Conservation (phyloP, 2,888 invertebrate genomes). For the Sesia bembeciformis region DNA sequence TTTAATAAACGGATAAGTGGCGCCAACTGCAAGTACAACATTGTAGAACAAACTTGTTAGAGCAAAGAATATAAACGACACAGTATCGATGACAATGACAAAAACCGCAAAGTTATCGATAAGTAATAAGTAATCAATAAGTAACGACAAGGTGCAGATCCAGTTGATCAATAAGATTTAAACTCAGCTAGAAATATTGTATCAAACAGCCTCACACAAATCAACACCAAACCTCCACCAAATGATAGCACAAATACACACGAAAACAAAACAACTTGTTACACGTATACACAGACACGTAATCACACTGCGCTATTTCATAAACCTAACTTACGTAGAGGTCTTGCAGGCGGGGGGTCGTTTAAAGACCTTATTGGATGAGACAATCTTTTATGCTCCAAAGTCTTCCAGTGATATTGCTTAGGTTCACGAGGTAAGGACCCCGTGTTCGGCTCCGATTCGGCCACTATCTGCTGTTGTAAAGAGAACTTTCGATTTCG, state of each 20-base stretch:
- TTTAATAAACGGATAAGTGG: too few species aligned
- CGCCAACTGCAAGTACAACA: too few species aligned
- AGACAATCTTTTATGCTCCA: constrained; percentile 62
- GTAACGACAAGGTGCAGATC: too few species aligned
- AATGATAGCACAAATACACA: constrained; percentile 2
- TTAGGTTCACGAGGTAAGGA: constrained; percentile 46
- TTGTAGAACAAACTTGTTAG: too few species aligned
- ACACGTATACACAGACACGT: constrained; percentile 29
- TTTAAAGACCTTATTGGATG: constrained; percentile 59
- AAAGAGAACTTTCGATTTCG: constrained; percentile 42
- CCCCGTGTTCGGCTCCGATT: constrained; percentile 34
- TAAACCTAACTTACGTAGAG: constrained; percentile 54
- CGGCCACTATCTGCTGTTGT: constrained; percentile 34
- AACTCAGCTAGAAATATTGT: too few species aligned
- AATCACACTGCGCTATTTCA: constrained; percentile 23
- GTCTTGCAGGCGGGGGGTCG: constrained; percentile 40
- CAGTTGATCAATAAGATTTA: too few species aligned
- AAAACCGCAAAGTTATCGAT: too few species aligned
- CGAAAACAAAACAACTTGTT: constrained; percentile 2
- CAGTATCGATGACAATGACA: too few species aligned
- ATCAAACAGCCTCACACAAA: not conserved
- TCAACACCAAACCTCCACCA: constrained; percentile 18
- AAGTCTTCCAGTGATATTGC: constrained; percentile 58
- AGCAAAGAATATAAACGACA: too few species aligned
- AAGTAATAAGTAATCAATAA: too few species aligned